Evolutionary conservation across 2,113 vertebrate species (phyloP).

Genomic region (Murina feae): DNA sequence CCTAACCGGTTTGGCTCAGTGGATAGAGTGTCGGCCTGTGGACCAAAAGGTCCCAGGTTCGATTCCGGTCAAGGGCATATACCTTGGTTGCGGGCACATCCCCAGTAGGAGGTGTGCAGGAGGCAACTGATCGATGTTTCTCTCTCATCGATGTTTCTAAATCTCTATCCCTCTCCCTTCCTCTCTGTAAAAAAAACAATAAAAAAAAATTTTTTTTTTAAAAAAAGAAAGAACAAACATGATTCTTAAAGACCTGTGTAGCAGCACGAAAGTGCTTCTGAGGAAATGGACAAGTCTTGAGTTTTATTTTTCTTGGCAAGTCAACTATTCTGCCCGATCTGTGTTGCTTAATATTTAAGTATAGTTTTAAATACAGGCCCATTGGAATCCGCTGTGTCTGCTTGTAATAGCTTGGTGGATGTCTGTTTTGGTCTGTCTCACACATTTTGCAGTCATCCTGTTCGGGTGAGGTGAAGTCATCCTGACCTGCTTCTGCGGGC

Average conservation of each 20-base stretch:
- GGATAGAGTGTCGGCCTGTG: too few species aligned
- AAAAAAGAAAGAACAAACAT: not conserved
- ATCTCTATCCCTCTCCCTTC: too few species aligned
- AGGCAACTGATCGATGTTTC: too few species aligned
- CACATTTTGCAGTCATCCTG: not conserved
- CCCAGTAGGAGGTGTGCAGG: too few species aligned
- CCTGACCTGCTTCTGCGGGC: not conserved
- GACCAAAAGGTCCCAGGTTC: too few species aligned
- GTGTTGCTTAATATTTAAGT: not conserved
- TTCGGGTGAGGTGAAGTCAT: not conserved
- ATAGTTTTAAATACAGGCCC: not conserved
- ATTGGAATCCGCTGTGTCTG: not conserved
- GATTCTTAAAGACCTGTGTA: not conserved
- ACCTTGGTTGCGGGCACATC: too few species aligned
- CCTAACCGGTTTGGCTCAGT: too few species aligned
- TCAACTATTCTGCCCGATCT: not conserved
- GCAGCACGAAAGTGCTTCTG: not conserved
- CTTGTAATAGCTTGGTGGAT: not conserved
- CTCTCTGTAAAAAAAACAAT: too few species aligned
- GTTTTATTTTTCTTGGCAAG: not conserved
- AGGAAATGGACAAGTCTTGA: not conserved
- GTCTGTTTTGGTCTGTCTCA: not conserved
- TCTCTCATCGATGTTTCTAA: too few species aligned
- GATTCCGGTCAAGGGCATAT: too few species aligned
- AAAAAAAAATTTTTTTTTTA: too few species aligned